Conservation (phyloP, 2,888 invertebrate species). For the Drosophila eohydei region DNA sequence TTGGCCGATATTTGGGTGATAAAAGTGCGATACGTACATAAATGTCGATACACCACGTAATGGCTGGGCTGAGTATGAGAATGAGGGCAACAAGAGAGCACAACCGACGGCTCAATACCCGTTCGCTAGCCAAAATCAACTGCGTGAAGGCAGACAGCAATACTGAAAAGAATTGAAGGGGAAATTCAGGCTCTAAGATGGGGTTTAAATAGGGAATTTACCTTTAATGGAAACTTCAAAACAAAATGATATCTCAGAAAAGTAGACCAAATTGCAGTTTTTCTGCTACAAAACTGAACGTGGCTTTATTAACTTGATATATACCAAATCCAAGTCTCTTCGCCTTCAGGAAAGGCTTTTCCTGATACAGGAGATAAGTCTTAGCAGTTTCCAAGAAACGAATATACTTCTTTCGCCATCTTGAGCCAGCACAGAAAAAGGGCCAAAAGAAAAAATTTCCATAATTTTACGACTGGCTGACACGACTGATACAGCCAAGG, state of each 20-base stretch:
- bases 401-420: not conserved
- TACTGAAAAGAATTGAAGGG: too few relatives aligned
- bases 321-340: too few relatives aligned
- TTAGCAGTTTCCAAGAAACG: not conserved
- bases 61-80: not conserved
- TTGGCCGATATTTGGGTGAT: slow-evolving; percentile 16
- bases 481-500: slow-evolving; percentile 8
- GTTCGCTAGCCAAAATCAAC: not conserved
- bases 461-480: slow-evolving; percentile 75
- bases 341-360: too few relatives aligned
- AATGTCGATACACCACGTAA: slow-evolving; percentile 15
- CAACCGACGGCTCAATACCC: not conserved
- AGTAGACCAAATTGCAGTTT: too few relatives aligned
- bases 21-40: slow-evolving; percentile 13
- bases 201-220: too few relatives aligned
- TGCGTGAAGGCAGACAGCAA: too few relatives aligned
- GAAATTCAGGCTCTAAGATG: too few relatives aligned
- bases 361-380: too few relatives aligned
- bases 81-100: not conserved
- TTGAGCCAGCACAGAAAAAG: not conserved
- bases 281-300: too few relatives aligned
- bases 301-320: too few relatives aligned
- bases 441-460: slow-evolving; percentile 73
- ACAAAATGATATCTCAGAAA: too few relatives aligned
- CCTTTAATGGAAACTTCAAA: too few relatives aligned